Evolutionary conservation across 2,113 vertebrate genomes (phyloP).

Genomic region (Xenopus borealis): DNA sequence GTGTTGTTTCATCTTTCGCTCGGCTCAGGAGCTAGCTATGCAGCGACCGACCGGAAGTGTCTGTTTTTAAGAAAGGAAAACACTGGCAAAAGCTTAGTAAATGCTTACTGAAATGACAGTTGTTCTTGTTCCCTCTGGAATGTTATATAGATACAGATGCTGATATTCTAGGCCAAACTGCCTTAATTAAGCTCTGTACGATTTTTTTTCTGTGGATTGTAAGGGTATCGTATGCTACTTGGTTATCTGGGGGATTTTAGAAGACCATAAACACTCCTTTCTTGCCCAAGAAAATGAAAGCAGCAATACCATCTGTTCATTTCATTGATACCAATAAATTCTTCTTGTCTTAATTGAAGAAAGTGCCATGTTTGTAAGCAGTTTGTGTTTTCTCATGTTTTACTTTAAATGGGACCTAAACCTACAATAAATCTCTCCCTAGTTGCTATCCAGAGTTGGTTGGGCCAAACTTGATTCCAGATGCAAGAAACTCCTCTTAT

Average conservation of each 20-base stretch:
- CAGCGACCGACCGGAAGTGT: not conserved
- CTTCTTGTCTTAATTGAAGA: not conserved
- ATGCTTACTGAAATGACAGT: not conserved
- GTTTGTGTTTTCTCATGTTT: no score
- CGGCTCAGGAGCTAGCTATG: not conserved
- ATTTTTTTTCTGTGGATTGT: not conserved
- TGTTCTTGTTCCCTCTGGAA: not conserved
- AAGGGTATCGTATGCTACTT: slow-evolving; percentile 9
- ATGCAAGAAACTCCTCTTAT: no score
- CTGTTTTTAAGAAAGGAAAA: not conserved
- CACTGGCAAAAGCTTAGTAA: not conserved
- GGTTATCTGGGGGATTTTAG: not conserved
- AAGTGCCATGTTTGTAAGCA: not conserved
- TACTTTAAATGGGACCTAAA: no score
- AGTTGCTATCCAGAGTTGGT: no score
- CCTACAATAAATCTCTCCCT: no score
- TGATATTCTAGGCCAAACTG: slow-evolving; percentile 17
- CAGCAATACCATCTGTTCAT: not conserved
- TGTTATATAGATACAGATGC: not conserved
- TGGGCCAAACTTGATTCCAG: no score
- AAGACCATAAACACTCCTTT: not conserved
- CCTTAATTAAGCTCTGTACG: slow-evolving; percentile 4
- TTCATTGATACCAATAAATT: not conserved
- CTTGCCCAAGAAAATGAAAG: not conserved
- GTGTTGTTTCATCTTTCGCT: not conserved